phyloP scores from a whole-genome alignment of 2,797 vertebrate species.

The Eupleurogrammus muticus region DNA sequence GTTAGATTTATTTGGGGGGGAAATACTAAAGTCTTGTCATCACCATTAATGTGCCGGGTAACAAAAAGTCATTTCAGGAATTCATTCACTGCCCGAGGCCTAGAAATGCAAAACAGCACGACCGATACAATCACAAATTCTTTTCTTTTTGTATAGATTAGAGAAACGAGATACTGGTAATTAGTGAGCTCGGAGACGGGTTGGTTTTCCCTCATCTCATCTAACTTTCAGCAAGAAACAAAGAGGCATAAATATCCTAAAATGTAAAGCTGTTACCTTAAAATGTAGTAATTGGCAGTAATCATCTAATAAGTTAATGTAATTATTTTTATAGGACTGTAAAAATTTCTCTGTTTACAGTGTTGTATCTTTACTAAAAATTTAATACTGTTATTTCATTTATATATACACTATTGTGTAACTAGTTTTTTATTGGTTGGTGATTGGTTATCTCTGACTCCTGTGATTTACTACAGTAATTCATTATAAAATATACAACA shows the following conservation, averaged over 20 bases:
- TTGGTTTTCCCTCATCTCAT: background rate
- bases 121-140: background rate
- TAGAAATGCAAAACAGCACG: background rate
- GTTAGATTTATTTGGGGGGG: no score
- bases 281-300: no score
- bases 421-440: no score
- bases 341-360: no score
- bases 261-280: background rate
- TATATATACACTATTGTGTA: no score
- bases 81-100: background rate
- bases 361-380: no score
- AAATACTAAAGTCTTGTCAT: background rate
- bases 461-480: no score
- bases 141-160: background rate
- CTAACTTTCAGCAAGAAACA: background rate
- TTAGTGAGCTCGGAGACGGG: background rate
- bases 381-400: no score
- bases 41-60: background rate
- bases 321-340: no score
- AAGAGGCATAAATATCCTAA: background rate
- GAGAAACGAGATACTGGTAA: background rate
- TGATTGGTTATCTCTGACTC: no score
- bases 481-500: no score
- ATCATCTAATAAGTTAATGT: no score
- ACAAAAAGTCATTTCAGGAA: background rate